A percentile compares a stretch with the other conserved stretches of the same genome.
Evolutionary conservation across 2,113 vertebrate species (phyloP).

Genomic region (Oxygymnocypris stewartii): DNA sequence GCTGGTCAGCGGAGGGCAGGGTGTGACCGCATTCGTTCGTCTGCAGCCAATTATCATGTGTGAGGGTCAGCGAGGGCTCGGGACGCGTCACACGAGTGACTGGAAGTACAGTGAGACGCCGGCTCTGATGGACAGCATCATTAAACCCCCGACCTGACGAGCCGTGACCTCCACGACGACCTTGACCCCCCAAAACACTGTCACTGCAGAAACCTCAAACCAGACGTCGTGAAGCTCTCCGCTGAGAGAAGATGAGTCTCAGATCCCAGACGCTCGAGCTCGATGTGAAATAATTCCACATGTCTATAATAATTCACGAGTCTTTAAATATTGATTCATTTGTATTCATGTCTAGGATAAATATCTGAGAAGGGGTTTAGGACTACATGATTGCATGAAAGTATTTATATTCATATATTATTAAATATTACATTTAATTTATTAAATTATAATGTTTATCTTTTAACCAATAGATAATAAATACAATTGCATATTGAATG

Average conservation of each 20-base stretch:
- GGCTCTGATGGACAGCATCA: conserved; percentile 58
- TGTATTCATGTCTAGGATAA: not conserved
- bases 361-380: not conserved
- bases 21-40: conserved; percentile 60
- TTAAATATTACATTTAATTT: not conserved
- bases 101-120: conserved; percentile 51
- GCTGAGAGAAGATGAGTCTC: not conserved
- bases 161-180: conserved; percentile 49
- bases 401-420: not conserved
- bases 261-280: not conserved
- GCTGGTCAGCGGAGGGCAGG: conserved; percentile 25
- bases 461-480: not conserved
- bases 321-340: not conserved
- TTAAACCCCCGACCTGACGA: conserved; percentile 62
- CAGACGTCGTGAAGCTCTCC: not conserved
- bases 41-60: conserved; percentile 69
- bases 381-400: not conserved
- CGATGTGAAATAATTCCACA: not conserved
- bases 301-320: not conserved
- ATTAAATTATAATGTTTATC: not conserved
- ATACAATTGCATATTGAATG: no score
- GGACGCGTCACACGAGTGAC: conserved; percentile 55
- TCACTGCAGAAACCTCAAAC: not conserved
- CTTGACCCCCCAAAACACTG: conserved; percentile 39
- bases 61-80: not conserved